Base-by-base conservation (phyloP, 2,797 vertebrate species). In the Mormyrus proboscirostris region DNA sequence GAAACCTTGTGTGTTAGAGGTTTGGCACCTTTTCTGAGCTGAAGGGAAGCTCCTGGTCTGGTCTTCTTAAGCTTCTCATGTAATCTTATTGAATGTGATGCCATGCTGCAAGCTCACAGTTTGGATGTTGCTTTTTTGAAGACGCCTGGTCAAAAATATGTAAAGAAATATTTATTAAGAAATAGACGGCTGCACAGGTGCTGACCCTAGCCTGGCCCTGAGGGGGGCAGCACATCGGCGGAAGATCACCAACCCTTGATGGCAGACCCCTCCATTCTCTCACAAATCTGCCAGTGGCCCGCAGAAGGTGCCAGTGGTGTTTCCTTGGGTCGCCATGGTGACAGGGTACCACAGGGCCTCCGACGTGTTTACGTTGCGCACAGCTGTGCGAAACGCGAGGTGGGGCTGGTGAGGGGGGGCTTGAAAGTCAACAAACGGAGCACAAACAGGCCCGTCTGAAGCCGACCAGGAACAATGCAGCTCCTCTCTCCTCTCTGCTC, bases 331-430 rank as follows among this genome's bases (percentile, higher is more conserved):
- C 62, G 55, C 91, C 90, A 89, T 85, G 88, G 92, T 59, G 62
- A 89, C 93, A 10, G 44, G 4, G 91, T 90, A 91, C 88, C 84
- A 87, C 49, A 91, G 92, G 90, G 91, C 91, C 92, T 87, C 91
- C 88, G 57, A 12, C 49, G 90, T 95, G 92, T 96, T 96, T 95
- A 94, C 93, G 94, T 76, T 94, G 90, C 93, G 91, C 94, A 95
- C 91, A 91, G 92, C 91, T 93, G 93, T 95, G 95, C 91, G 94
- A 95, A 91, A 93, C 90, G 92, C 93, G 92, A 90, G 53, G 44
- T 29, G 9, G 76, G 51, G 2, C 29, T 3, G 0, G n/a, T n/a
- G 19, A 38, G 29, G 85, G n/a, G 25, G 59, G 50, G 90, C 50
- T 87, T 82, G 86, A 89, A 91, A 88, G 89, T 92, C 90, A 92